phyloP scores from a whole-genome alignment of 2,797 vertebrate genomes.

The Xerus rutilus region DNA sequence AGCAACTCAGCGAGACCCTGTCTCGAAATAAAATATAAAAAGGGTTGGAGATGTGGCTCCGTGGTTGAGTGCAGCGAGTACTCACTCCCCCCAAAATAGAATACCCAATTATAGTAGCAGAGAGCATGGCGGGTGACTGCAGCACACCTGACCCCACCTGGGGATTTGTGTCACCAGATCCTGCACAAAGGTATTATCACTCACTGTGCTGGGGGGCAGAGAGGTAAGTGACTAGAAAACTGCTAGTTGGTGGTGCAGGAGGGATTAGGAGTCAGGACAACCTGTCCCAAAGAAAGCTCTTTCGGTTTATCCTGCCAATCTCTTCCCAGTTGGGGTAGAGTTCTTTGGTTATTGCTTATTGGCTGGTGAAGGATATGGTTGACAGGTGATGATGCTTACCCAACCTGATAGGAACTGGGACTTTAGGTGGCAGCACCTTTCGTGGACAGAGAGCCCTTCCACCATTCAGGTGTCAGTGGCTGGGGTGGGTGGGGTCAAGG shows the following conservation, averaged over 20 bases:
- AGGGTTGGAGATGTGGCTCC: no score
- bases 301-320: neutral
- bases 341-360: neutral
- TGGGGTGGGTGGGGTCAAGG: neutral
- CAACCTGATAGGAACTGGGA: neutral
- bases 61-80: no score
- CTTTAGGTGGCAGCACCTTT: neutral
- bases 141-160: no score
- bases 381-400: neutral
- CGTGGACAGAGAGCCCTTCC: neutral
- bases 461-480: neutral
- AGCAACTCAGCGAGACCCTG: no score
- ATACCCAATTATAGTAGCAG: no score
- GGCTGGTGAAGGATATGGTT: neutral
- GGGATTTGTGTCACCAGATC: neutral
- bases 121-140: neutral
- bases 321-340: neutral
- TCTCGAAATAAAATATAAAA: no score
- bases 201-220: neutral
- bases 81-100: no score
- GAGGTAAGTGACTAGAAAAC: neutral
- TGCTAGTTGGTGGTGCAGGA: neutral
- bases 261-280: neutral
- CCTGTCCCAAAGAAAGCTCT: neutral
- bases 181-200: no score